Percentiles rank a stretch among this genome's conserved stretches.
phyloP scores from a whole-genome alignment of 2,113 vertebrate genomes.

The Cryptomyrus ogoouensis region DNA sequence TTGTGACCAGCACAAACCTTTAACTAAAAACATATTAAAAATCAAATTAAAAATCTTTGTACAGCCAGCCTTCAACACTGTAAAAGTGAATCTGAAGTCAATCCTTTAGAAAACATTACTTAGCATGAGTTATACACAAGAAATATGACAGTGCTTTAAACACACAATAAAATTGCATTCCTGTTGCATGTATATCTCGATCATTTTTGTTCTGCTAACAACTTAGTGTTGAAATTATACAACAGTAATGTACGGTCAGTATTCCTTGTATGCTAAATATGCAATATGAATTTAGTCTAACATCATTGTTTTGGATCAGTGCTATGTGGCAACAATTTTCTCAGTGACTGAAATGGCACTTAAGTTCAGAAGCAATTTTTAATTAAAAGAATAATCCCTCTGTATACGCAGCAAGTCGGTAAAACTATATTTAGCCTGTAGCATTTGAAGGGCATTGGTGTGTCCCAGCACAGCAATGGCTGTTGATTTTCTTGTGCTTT shows the following conservation, averaged over 20 bases:
- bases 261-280: not conserved
- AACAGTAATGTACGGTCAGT: not conserved
- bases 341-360: not conserved
- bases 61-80: not conserved
- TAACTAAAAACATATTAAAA: not conserved
- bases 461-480: not conserved
- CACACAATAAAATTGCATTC: not conserved
- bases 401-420: not conserved
- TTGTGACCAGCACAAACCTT: constrained; percentile 7
- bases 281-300: not conserved
- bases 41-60: not conserved
- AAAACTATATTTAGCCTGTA: not conserved
- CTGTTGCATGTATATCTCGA: not conserved
- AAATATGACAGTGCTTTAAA: not conserved
- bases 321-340: not conserved
- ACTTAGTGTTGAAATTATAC: not conserved
- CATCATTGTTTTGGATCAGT: not conserved
- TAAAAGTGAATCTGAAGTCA: not conserved
- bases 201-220: not conserved
- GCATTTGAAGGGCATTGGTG: not conserved
- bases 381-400: not conserved
- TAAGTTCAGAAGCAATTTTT: not conserved
- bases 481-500: not conserved
- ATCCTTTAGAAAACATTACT: not conserved
- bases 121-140: not conserved